Conservation (phyloP, 2,797 vertebrate genomes). For the Acipenser oxyrinchus region DNA sequence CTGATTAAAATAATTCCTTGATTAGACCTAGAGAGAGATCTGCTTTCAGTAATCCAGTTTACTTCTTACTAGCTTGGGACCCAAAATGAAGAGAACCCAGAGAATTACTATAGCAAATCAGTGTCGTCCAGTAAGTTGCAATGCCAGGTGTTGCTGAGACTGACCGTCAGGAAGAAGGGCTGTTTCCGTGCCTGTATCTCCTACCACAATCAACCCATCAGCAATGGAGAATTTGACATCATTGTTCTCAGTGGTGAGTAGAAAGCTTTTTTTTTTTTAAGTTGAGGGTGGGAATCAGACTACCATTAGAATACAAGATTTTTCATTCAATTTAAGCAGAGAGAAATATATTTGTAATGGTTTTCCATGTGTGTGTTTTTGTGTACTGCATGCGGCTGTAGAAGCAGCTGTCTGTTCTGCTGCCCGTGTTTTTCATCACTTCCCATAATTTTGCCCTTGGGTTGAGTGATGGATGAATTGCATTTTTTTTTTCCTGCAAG, state of each 20-base stretch:
- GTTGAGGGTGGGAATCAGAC: neutral
- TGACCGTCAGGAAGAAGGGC: conserved; percentile 79
- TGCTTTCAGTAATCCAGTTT: conserved; percentile 2
- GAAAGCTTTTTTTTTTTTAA: conserved; percentile 16
- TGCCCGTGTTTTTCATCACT: too few relatives aligned
- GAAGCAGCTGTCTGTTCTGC: too few relatives aligned
- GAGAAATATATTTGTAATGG: too few relatives aligned
- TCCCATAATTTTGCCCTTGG: neutral
- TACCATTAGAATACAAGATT: neutral
- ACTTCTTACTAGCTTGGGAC: conserved; percentile 69
- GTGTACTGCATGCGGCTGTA: too few relatives aligned
- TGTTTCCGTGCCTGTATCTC: conserved; percentile 88
- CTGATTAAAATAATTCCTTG: too few relatives aligned
- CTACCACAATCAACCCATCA: conserved; percentile 87
- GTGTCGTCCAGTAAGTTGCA: conserved; percentile 81
- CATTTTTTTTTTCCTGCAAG: neutral
- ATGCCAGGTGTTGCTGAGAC: conserved; percentile 80
- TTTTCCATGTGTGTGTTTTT: too few relatives aligned
- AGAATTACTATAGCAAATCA: conserved; percentile 74
- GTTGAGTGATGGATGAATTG: neutral
- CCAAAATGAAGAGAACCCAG: conserved; percentile 73
- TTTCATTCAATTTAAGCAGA: too few relatives aligned
- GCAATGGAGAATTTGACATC: conserved; percentile 95
- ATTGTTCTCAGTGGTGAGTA: conserved; percentile 93
- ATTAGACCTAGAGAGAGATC: too few relatives aligned